Base-by-base conservation (phyloP, 2,113 vertebrate genomes). In the Phalacrocorax carbo region DNA sequence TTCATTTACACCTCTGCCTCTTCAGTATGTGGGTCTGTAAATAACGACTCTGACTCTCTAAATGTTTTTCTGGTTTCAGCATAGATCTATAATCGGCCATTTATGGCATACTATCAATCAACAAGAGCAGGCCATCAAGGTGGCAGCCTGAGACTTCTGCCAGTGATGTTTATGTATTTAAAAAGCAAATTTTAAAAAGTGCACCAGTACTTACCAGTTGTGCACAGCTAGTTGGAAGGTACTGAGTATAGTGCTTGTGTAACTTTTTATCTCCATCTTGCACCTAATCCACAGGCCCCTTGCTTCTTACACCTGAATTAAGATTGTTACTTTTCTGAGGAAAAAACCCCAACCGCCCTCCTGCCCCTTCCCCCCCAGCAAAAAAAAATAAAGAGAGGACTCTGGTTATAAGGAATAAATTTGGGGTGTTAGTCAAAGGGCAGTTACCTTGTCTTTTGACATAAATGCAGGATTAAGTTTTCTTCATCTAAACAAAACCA, bases 361-460 rank as follows among this genome's bases (percentile, higher is more conserved):
- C 27, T 6, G 3, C 25, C 17, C 6, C 10, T 1, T 44, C 5
- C 4, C 5, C n/a, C 7, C 5, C 15, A 10, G 7, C 8, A 15
- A 2, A 44, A 62, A 48, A 52, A 14, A 27, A 27, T 42, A 13
- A 42, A 44, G 15, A 44, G 42, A 40, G 0, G 15, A 30, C 52
- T 82, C 44, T 86, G n/a, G 27, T 62, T 68, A 27, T 54, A 40
- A 88, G 20, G 42, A 88, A 49, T 34, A 57, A 61, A 85, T 30
- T 30, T 36, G 20, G 22, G 34, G 12, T 78, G n/a, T 70, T 38
- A 78, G 21, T 79, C 57, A 86, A 92, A 23, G 29, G 5, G 18
- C 20, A 82, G 14, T 76, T 85, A 48, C 16, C 65, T 38, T 62
- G n/a, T 36, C 48, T 82, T 85, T 91, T 70, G 72, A 73, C n/a